Evolutionary conservation across 35 echinoderm and acorn worm species (phyloP), one percentile per base, ranked within the genome.

Genomic region (Hemicentrotus pulcherrimus): DNA sequence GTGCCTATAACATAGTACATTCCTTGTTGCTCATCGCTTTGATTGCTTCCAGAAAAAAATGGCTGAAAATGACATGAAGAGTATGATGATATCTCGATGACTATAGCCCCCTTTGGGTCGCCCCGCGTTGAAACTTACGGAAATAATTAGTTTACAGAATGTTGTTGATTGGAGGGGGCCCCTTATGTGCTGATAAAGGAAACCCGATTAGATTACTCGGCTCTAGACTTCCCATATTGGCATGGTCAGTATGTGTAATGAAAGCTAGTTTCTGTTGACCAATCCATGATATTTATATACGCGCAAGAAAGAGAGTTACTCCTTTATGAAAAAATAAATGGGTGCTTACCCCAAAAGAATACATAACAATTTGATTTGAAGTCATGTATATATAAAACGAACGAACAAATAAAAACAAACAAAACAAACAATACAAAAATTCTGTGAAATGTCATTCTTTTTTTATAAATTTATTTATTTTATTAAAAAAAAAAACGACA

Each of bases 81-180:
- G 65, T 28, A 78, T 78, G 65, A 78, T 78, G 65, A 78, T 78
- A 78, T 78, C 65, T 78, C 19, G 65, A 78, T 78, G 65, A 78
- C 19, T 59, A 16, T 59, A 59, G 15, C 65, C 61, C 65, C 65
- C 19, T 28, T 78, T 4, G 65, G n/a, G 28, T 78, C 24, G 65
- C 65, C 65, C 24, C 65, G 19, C 28, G 65, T 78, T 78, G 22
- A 78, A 78, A 78, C 65, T 78, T 22, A 78, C 19, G 65, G 65
- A 78, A 78, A 78, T 78, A 78, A 78, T 78, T 78, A 78, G 15
- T 78, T 78, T 78, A n/a, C 65, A 78, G 65, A 28, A 18, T 78
- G 28, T 78, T 78, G 65, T 78, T 28, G 65, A 78, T 78, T 78
- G 22, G 65, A n/a, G 22, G 65, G 65, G 65, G 0, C 65, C 65